Percentiles rank a stretch among this genome's conserved stretches.
Conservation (phyloP, 2,113 vertebrate genomes). For the Chloebia gouldiae region DNA sequence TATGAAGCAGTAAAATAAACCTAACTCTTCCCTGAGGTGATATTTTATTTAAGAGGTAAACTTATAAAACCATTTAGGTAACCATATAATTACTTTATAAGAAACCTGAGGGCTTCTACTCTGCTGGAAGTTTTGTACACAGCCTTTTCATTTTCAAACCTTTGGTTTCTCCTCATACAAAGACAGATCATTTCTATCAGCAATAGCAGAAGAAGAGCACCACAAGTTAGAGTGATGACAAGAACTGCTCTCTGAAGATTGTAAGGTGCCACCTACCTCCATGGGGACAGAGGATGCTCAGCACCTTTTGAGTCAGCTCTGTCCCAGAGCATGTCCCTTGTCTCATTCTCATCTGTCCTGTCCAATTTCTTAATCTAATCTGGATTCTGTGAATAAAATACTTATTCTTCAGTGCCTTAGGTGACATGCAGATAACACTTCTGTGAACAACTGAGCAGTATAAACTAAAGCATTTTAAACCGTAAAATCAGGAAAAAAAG, state of each 20-base stretch:
- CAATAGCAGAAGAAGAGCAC: neutral
- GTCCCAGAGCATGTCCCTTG: rapidly evolving
- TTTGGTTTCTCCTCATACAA: neutral
- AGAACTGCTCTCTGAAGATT: neutral
- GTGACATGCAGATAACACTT: neutral
- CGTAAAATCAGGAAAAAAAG: neutral
- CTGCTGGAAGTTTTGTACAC: neutral
- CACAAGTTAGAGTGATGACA: neutral
- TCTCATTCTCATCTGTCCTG: neutral
- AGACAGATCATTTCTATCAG: neutral
- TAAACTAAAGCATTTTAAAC: neutral
- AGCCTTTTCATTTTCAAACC: neutral
- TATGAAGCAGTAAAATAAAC: conserved; percentile 3
- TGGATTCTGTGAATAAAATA: neutral
- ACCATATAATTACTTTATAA: neutral
- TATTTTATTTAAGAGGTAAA: conserved; percentile 27
- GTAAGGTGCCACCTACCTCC: neutral
- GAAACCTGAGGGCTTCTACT: neutral
- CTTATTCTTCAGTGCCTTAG: neutral
- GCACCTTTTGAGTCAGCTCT: neutral
- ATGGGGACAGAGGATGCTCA: neutral
- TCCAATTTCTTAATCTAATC: neutral
- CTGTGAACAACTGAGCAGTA: neutral
- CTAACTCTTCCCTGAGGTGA: neutral
- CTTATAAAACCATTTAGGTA: neutral